Percentiles rank a stretch among this genome's conserved stretches.
phyloP scores from a whole-genome alignment of 2,888 invertebrate genomes.

The Nineta flava region DNA sequence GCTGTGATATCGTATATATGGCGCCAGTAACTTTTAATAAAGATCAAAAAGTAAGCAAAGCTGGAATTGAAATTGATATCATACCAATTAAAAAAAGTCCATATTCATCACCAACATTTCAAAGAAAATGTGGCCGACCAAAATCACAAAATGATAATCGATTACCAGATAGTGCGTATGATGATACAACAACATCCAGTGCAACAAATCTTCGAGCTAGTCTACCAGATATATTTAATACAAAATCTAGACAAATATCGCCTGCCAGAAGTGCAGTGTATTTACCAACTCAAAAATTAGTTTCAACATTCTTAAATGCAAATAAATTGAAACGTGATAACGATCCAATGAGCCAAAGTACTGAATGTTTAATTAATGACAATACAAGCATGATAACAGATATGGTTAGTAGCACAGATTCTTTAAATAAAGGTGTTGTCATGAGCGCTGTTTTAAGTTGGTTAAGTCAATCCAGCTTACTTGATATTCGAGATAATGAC shows the following conservation, averaged over 20 bases:
- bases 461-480: conserved; percentile 23
- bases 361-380: not conserved
- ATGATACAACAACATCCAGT: not conserved
- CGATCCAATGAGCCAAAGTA: not conserved
- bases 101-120: conserved; percentile 22
- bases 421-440: conserved; percentile 21
- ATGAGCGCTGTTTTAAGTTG: conserved; percentile 25
- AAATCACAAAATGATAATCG: conserved; percentile 24
- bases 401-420: conserved; percentile 14
- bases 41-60: conserved; percentile 40
- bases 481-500: conserved; percentile 20
- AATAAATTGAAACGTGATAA: not conserved
- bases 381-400: conserved; percentile 10
- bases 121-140: conserved; percentile 16
- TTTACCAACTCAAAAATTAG: not conserved
- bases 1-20: conserved; percentile 27
- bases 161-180: conserved; percentile 13
- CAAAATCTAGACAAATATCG: not conserved
- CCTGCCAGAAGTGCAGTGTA: not conserved
- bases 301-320: not conserved
- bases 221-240: conserved; percentile 21
- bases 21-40: conserved; percentile 29
- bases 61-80: conserved; percentile 29
- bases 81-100: conserved; percentile 28
- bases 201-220: conserved; percentile 21